Evolutionary conservation across 2,113 vertebrate species (phyloP), one percentile per base, ranked within the genome.

Genomic region (Microcebus murinus): DNA sequence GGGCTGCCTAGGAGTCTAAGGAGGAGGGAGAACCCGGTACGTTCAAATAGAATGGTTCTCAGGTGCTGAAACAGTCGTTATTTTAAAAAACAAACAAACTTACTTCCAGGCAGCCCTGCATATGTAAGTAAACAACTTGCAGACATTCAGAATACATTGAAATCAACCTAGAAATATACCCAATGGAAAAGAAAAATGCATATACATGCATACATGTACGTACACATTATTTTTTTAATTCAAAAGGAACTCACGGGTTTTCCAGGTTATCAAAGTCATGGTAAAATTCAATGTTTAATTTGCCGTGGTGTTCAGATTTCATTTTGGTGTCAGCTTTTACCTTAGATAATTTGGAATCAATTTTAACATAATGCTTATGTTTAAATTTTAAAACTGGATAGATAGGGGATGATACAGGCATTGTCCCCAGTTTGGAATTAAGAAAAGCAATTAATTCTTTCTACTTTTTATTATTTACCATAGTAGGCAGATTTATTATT

Each of bases 251-350:
- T 42, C 61, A 50, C 50, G 76, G 34, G 61, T 63, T 65, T 95
- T 77, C 4, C 59, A 57, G 42, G 42, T 59, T 6, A 17, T 84
- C 55, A 79, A 63, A 79, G n/a, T 83, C 68, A 80, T 17, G 92
- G 50, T 57, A 71, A 83, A 95, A 95, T 83, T 90, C 55, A 79
- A 61, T 48, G 91, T 81, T 95, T 63, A 90, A 73, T 80, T 89
- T 85, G 65, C 18, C 48, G 0, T 91, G 39, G 52, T 45, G 50
- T 42, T 81, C n/a, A 39, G 67, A 59, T 86, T 93, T 93, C 52
- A 61, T 42, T 34, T 67, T 34, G 12, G 15, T 80, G n/a, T 42
- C 74, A 93, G 17, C 45, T 91, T 71, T 92, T 92, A 48, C 63
- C n/a, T 73, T 81, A 86, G n/a, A n/a, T 96, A 59, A 68, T 63